Evolutionary conservation across 2,888 invertebrate genomes (phyloP), one percentile per base, ranked within the genome.

Genomic region (Geophilus truncorum): DNA sequence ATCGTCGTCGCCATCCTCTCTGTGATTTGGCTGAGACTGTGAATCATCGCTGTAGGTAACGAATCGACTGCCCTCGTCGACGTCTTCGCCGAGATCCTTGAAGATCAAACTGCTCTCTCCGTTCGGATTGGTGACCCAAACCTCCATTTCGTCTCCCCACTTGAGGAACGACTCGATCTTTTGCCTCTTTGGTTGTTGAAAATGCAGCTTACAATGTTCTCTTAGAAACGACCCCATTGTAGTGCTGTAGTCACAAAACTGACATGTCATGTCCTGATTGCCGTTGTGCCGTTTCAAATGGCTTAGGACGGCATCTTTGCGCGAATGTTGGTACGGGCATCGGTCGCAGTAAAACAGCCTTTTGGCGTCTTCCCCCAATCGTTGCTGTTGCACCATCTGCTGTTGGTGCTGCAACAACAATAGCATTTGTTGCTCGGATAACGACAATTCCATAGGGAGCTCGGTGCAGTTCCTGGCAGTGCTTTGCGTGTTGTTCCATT

Each of bases 171-270:
- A 18, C 18, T 80, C 80, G 18, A 80, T 40, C 15, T 45, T 21
- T 12, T 78, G 21, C 15, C 34, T 80, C 77, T 75, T 77, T 23
- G 28, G 77, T 30, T 82, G 81, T 57, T 84, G 83, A 83, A 95
- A 94, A 86, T 95, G 95, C 80, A 93, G 89, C 85, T 93, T 92
- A 57, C 92, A 89, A 87, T 96, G 96, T 84, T 94, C 94, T 62
- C 92, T 90, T 40, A 95, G 88, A 83, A 93, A 91, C 85, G 92
- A 91, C 81, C 91, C 91, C 84, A 93, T 93, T 3, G 91, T 90
- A 30, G 93, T 93, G 28, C 92, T 92, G 86, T 93, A 93, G 87
- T 94, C 94, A 87, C 96, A 96, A 86, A 93, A 92, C 25, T 92
- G 91, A 87, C 96, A 96, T 83, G 91, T 91, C 84, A 91, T 91